A percentile compares a stretch with the other conserved stretches of the same genome.
Conservation (phyloP, 1,140 invertebrate species). For the Limonius californicus region DNA sequence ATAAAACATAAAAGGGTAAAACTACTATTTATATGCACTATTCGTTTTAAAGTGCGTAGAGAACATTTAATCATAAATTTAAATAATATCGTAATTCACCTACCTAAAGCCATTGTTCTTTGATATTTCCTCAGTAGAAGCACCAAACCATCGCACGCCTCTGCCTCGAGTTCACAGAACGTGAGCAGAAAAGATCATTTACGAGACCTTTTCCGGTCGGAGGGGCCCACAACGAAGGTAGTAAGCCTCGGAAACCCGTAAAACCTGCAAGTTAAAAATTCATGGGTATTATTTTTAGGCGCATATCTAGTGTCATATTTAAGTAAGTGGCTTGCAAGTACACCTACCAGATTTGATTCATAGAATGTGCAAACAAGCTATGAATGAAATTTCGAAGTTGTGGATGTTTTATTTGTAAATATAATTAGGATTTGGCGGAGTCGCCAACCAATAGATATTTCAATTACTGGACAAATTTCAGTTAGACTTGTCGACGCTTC, state of each 20-base stretch:
- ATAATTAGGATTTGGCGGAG: constrained; percentile 9
- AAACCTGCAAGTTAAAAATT: not conserved
- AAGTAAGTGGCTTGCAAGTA: too few species aligned
- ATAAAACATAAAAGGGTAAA: too few species aligned
- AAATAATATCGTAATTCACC: constrained; percentile 12
- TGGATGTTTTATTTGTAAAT: constrained; percentile 2
- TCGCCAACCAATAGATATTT: constrained; percentile 6
- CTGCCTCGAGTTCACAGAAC: not conserved
- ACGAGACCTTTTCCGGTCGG: not conserved
- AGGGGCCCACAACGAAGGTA: not conserved
- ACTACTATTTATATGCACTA: not conserved
- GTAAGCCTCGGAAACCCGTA: not conserved
- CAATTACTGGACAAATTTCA: constrained; percentile 8
- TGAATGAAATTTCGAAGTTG: not conserved
- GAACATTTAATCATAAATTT: constrained; percentile 10
- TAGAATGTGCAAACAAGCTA: not conserved
- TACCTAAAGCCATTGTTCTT: constrained; percentile 12
- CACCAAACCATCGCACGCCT: not conserved
- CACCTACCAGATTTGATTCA: not conserved
- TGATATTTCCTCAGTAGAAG: not conserved
- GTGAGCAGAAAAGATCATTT: constrained; percentile 9
- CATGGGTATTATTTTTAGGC: not conserved
- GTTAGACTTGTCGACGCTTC: constrained; percentile 10
- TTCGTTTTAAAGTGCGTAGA: not conserved
- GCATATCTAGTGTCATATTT: not conserved